Base-by-base conservation (phyloP, 2,113 vertebrate species). In the Sphaerodactylus townsendi region DNA sequence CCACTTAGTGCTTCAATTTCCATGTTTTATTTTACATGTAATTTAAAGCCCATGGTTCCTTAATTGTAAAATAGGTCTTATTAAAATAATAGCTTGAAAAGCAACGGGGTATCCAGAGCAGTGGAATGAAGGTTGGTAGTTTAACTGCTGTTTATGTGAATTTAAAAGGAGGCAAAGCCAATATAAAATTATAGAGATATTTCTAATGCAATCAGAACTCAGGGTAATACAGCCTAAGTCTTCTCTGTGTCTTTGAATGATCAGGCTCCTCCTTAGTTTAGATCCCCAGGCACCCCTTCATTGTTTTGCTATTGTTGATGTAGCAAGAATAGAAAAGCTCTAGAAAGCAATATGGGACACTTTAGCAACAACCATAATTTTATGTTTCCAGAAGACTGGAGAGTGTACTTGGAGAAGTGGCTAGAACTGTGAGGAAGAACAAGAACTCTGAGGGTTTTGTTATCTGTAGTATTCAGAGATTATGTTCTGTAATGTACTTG, bases 31-130 rank as follows among this genome's bases (percentile, higher is more conserved):
- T 96, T 95, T 95, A 96, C 95, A 96, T 94, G 95, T 97, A 97
- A 96, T 96, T 96, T 96, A 96, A 97, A 96, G 96, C 94, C 95
- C 95, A 93, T 95, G 96, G 96, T 95, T 96, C 95, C 95, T 97
- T 96, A 96, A 97, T 97, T 97, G 95, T 96, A 96, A 96, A 97
- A 96, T 96, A 96, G 95, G 93, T 91, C 96, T 96, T 96, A 97
- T 97, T 97, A 96, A 96, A 96, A 96, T 96, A 96, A 96, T 96
- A 96, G 95, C 95, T 95, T 14, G 91, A 93, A 93, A 96, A 96
- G 93, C 95, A 95, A 95, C 96, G 94, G 96, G 96, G 93, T 93
- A 96, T 92, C 94, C 92, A 79, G 86, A 9, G 8, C 79, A 1
- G 85, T 17, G 1, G 92, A 96, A 95, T 93, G 94, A 95, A 95